Conservation (phyloP, 2,797 vertebrate genomes). For the Spondyliosoma cantharus region DNA sequence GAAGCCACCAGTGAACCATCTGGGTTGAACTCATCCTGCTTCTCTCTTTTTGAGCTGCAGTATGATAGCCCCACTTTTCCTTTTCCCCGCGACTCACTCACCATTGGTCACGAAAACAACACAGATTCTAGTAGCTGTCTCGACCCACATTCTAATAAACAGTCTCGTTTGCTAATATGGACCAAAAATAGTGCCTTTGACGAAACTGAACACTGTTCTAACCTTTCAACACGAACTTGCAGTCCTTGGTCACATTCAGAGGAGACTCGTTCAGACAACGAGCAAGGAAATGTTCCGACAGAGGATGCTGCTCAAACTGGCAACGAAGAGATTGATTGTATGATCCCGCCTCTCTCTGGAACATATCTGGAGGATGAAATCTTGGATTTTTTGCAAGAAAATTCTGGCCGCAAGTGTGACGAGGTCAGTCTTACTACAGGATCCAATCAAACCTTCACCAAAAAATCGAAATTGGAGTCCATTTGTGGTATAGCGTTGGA, state of each 20-base stretch:
- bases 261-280: slow-evolving; percentile 98
- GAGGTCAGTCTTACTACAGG: slow-evolving; percentile 86
- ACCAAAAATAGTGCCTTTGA: slow-evolving; percentile 99
- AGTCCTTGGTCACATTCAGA: slow-evolving; percentile 99
- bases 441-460: slow-evolving; percentile 89
- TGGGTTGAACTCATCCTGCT: slow-evolving; percentile 92
- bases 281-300: slow-evolving; percentile 88
- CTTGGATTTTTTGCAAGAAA: slow-evolving; percentile 94
- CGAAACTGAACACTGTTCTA: slow-evolving; percentile 99
- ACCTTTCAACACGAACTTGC: slow-evolving; percentile 98
- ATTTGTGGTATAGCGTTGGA: slow-evolving; percentile 98
- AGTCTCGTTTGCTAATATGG: slow-evolving; percentile 99
- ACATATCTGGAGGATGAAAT: slow-evolving; percentile 95
- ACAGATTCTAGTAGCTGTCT: slow-evolving; percentile 94
- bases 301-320: slow-evolving; percentile 91
- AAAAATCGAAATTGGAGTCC: slow-evolving; percentile 98
- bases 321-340: slow-evolving; percentile 90
- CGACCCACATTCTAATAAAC: slow-evolving; percentile 94
- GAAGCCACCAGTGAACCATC: slow-evolving; percentile 91
- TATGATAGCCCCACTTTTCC: slow-evolving; percentile 96
- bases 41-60: slow-evolving; percentile 99
- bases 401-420: slow-evolving; percentile 86
- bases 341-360: slow-evolving; percentile 92
- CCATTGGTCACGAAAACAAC: slow-evolving; percentile 89
- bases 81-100: slow-evolving; percentile 93